Percentiles rank a stretch among this genome's conserved stretches.
phyloP scores from a whole-genome alignment of 2,797 vertebrate genomes.

The Tadarida brasiliensis region DNA sequence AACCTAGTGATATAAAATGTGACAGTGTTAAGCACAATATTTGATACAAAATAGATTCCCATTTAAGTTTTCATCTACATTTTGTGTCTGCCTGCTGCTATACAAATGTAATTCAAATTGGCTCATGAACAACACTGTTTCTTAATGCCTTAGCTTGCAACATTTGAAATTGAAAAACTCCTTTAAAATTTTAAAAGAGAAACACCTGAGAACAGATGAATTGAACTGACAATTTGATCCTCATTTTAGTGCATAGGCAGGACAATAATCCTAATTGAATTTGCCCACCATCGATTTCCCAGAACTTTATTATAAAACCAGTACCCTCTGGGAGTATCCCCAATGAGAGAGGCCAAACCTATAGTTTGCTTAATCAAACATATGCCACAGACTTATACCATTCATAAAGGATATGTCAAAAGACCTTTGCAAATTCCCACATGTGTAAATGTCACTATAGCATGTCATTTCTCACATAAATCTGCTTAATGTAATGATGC shows the following conservation, averaged over 20 bases:
- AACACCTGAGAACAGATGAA: slow-evolving; percentile 17
- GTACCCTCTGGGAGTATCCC: slow-evolving; percentile 14
- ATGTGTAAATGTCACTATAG: slow-evolving; percentile 65
- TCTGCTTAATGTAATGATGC: slow-evolving; percentile 54
- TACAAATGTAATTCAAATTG: neutral
- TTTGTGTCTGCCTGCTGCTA: neutral
- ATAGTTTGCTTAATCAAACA: slow-evolving; percentile 38
- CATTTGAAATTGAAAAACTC: neutral
- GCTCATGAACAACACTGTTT: neutral
- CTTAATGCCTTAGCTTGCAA: slow-evolving; percentile 25
- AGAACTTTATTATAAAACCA: slow-evolving; percentile 29
- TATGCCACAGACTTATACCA: slow-evolving; percentile 9
- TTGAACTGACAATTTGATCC: slow-evolving; percentile 22
- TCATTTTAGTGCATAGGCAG: neutral
- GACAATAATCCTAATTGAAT: slow-evolving; percentile 36
- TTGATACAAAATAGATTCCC: neutral
- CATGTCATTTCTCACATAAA: slow-evolving; percentile 65
- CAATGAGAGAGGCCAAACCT: neutral
- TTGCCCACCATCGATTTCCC: neutral
- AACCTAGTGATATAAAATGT: neutral
- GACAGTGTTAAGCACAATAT: neutral
- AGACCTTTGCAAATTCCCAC: slow-evolving; percentile 69
- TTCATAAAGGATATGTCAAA: slow-evolving; percentile 59
- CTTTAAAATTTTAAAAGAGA: slow-evolving; percentile 35
- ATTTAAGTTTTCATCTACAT: neutral